phyloP scores from a whole-genome alignment of 2,888 invertebrate species.

The Standfussiana lucernea region DNA sequence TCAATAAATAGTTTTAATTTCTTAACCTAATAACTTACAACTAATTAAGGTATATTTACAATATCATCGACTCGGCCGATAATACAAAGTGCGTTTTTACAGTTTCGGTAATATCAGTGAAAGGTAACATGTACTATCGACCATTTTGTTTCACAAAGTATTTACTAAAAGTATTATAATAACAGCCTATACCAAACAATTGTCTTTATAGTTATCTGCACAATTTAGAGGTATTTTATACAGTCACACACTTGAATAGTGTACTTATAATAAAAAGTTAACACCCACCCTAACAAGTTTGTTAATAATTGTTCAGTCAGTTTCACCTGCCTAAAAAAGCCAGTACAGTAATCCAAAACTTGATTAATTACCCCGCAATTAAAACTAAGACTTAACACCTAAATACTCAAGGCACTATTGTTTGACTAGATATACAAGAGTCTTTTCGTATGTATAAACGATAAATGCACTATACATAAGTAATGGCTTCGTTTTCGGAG shows the following conservation, averaged over 20 bases:
- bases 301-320: background rate
- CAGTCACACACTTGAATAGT: conserved; percentile 55
- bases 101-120: conserved; percentile 76
- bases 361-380: conserved; percentile 54
- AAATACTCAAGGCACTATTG: conserved; percentile 85
- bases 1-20: conserved; percentile 87
- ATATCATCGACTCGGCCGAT: conserved; percentile 73
- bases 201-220: conserved; percentile 37
- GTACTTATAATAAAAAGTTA: conserved; percentile 30
- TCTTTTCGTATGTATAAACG: conserved; percentile 87
- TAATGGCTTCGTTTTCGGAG: conserved; percentile 85
- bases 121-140: conserved; percentile 77
- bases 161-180: conserved; percentile 52
- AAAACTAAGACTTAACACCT: conserved; percentile 69
- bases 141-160: conserved; percentile 54
- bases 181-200: conserved; percentile 61
- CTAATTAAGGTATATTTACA: conserved; percentile 79
- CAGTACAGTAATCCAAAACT: conserved; percentile 41
- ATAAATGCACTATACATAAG: conserved; percentile 79
- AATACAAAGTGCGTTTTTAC: conserved; percentile 74
- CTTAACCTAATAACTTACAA: conserved; percentile 73
- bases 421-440: conserved; percentile 89
- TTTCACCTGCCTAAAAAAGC: conserved; percentile 29
- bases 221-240: conserved; percentile 62
- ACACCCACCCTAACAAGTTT: background rate